A percentile compares a stretch with the other conserved stretches of the same genome.
Conservation (phyloP, 1,140 invertebrate genomes). For the Drosophila orosa region DNA sequence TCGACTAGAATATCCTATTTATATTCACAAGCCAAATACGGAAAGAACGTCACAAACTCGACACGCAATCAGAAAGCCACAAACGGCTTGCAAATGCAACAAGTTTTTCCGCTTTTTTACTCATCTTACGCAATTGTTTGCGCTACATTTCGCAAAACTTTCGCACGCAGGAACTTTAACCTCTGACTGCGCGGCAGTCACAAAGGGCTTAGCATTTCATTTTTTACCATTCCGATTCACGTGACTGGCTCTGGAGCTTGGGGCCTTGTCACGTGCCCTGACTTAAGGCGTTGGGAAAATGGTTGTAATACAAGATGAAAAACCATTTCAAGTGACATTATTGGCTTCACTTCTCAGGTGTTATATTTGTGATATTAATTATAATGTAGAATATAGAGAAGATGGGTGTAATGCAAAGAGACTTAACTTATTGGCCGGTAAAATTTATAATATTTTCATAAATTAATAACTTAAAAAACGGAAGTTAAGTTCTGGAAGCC, state of each 20-base stretch:
- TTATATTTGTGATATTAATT: not conserved
- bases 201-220: conserved; percentile 52
- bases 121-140: conserved; percentile 71
- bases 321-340: not conserved
- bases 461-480: too few species aligned
- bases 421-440: not conserved
- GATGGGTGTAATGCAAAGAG: not conserved
- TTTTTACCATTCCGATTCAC: conserved; percentile 51
- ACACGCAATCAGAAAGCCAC: conserved; percentile 49
- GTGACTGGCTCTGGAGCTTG: conserved; percentile 42
- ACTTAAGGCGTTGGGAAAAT: not conserved
- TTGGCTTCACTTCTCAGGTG: not conserved
- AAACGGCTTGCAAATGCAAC: conserved; percentile 51
- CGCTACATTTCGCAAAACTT: conserved; percentile 50
- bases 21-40: conserved; percentile 1
- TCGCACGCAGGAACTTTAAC: conserved; percentile 60
- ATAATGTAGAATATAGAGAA: not conserved
- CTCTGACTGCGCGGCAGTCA: conserved; percentile 43
- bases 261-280: conserved; percentile 62
- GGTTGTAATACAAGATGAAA: not conserved
- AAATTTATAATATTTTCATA: too few species aligned
- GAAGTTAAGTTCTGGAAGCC: too few species aligned
- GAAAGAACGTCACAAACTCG: conserved; percentile 25
- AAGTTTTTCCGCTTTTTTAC: conserved; percentile 47
- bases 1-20: not conserved